A percentile compares a stretch with the other conserved stretches of the same genome.
These are phyloP conservation scores for Tinea semifulvella DNA, from an alignment of 2,888 invertebrate species.

Conservation along the genomic window DNA sequence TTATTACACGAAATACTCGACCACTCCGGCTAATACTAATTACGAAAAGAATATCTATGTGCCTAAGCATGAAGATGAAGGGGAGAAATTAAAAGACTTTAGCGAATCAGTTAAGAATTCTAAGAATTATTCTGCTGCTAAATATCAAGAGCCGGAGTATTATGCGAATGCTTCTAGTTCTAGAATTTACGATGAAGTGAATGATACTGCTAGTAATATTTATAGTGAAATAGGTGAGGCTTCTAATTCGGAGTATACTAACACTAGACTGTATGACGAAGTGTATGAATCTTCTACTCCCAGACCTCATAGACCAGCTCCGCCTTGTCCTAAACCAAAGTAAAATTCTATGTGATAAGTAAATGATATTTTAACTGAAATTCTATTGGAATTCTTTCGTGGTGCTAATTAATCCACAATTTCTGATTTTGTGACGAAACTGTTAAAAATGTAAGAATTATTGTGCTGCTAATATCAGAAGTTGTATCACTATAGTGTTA, in stretches of 20 bases:
- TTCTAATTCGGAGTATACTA: conserved; percentile 28
- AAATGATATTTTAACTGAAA: too few species aligned
- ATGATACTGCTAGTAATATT: conserved; percentile 44
- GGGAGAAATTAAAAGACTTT: conserved; percentile 46
- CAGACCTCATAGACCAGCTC: conserved; percentile 70
- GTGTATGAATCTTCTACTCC: conserved; percentile 45
- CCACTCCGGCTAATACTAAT: conserved; percentile 30
- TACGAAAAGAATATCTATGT: conserved; percentile 58
- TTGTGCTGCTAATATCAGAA: too few species aligned
- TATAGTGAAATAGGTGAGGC: conserved; percentile 49
- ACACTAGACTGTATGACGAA: conserved; percentile 46
- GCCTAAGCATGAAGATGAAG: conserved; percentile 45
- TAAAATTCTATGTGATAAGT: conserved; percentile 24
- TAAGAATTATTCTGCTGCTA: conserved; percentile 51
- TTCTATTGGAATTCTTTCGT: too few species aligned
- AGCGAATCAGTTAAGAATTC: conserved; percentile 49
- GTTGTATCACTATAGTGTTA: too few species aligned
- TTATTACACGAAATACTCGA: conserved; percentile 52
- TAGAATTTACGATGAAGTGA: conserved; percentile 45
- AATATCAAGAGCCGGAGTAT: conserved; percentile 45
- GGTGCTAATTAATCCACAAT: too few species aligned
- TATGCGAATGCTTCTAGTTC: conserved; percentile 24
- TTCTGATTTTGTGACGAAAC: too few species aligned
- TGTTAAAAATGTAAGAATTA: too few species aligned
- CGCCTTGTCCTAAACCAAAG: conserved; percentile 56